These are phyloP conservation scores for Thalpophila matura DNA, from an alignment of 2,888 invertebrate genomes.

Conservation along the genomic window DNA sequence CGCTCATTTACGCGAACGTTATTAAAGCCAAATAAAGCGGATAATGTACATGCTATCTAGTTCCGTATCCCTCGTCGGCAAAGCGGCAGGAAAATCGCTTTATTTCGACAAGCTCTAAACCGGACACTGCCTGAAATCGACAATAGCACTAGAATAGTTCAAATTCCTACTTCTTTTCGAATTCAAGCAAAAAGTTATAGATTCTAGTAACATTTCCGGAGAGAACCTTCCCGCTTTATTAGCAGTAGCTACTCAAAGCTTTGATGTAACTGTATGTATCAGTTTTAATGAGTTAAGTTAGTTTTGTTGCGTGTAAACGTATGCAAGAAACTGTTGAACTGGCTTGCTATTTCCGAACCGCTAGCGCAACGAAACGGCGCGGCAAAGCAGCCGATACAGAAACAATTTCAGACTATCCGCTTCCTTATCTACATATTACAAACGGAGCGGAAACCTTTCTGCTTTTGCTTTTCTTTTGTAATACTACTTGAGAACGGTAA, in stretches of 20 bases:
- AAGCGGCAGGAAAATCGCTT: slow-evolving; percentile 35
- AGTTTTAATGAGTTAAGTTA: slow-evolving; percentile 58
- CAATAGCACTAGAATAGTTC: slow-evolving; percentile 4
- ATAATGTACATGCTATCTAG: neutral
- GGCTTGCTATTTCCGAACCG: slow-evolving; percentile 36
- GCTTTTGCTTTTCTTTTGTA: slow-evolving; percentile 21
- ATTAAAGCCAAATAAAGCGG: neutral
- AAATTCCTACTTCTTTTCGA: slow-evolving; percentile 21
- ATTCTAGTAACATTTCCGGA: slow-evolving; percentile 25
- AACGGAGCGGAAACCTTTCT: slow-evolving; percentile 5
- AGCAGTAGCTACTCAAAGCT: slow-evolving; percentile 25
- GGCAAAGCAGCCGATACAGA: slow-evolving; percentile 44
- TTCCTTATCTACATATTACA: slow-evolving; percentile 41
- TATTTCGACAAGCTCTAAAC: slow-evolving; percentile 30
- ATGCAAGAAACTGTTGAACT: slow-evolving; percentile 49
- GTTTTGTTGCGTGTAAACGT: slow-evolving; percentile 42
- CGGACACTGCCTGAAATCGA: slow-evolving; percentile 23
- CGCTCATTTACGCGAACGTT: neutral
- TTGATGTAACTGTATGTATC: slow-evolving; percentile 35
- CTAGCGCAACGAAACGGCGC: slow-evolving; percentile 28
- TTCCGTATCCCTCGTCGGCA: neutral
- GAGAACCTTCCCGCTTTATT: neutral
- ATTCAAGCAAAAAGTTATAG: slow-evolving; percentile 32
- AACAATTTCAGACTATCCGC: slow-evolving; percentile 43
- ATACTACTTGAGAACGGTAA: slow-evolving; percentile 1